phyloP scores from a whole-genome alignment of 2,888 invertebrate genomes.

The Phytoseiulus persimilis region DNA sequence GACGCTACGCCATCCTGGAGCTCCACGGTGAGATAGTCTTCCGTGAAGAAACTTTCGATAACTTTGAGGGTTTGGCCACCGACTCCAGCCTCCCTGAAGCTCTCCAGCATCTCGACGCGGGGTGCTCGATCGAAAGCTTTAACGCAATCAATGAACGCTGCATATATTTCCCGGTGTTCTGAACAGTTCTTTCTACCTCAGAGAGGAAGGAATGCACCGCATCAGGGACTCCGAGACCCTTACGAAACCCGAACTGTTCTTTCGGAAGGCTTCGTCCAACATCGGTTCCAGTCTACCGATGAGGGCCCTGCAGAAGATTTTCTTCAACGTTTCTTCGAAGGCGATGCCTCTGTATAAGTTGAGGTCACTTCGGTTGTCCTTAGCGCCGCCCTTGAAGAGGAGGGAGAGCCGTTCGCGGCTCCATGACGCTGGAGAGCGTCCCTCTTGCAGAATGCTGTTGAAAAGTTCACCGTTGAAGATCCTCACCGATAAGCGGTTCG shows the following conservation, averaged over 20 bases:
- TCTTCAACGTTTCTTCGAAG: not conserved
- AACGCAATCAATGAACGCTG: not conserved
- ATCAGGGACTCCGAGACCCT: not conserved
- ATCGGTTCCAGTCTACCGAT: not conserved
- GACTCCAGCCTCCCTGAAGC: not conserved
- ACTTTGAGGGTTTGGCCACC: not conserved
- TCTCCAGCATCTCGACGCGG: not conserved
- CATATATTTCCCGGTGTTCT: not conserved
- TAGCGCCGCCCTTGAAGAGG: not conserved
- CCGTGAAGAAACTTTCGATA: not conserved
- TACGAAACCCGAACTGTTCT: not conserved
- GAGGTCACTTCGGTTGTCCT: not conserved
- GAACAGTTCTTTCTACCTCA: not conserved
- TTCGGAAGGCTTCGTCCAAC: not conserved
- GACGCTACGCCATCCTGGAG: not conserved
- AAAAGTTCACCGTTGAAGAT: too few species aligned
- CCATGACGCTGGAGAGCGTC: not conserved
- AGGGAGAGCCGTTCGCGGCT: not conserved
- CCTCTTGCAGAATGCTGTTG: not conserved
- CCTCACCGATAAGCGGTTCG: not conserved
- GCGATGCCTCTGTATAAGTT: not conserved
- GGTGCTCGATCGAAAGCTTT: not conserved
- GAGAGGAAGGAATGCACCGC: not conserved
- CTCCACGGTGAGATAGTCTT: not conserved
- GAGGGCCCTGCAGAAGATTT: not conserved